Evolutionary conservation across 2,797 vertebrate species (phyloP), one percentile per base, ranked within the genome.

Genomic region (Macrochelys suwanniensis): DNA sequence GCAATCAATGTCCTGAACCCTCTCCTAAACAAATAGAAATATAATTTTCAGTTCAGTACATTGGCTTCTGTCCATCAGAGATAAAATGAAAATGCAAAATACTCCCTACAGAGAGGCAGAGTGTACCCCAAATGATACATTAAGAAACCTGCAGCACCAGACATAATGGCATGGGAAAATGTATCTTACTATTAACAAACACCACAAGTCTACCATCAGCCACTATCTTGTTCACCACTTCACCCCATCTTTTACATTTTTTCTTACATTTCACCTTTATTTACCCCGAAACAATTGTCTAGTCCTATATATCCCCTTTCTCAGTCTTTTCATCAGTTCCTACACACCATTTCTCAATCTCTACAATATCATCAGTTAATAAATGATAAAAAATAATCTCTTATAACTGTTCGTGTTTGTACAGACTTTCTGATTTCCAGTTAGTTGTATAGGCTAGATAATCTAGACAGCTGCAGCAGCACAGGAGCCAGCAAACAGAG

Each of bases 241-340:
- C 71, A 74, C 11, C 25, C 7, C 71, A 74, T 74, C 12, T 19
- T 65, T 65, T 19, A 65, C 16, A 45, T 45, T 49, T 81, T 94
- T 90, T 92, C 90, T 82, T 89, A 90, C 81, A 49, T 95, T 90
- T 91, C 76, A 90, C 81, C 59, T 95, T 89, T 91, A 88, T 89
- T 6, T 1, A 86, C 82, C 89, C 37, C 71, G 56, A 51, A 94
- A 65, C 19, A 59, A 19, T 84, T 93, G 16, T 83, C 94, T n/a
- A 56, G 77, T 84, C 37, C 13, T 93, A 84, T 61, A 37, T 50
- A 91, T 82, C 42, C 17, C 89, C 65, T 80, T 47, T 51, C n/a
- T 57, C 17, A n/a, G 57, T 82, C 68, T 94, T 96, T 89, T 91
- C 94, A 95, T 94, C 96, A 95, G 88, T 91, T 94, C 82, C 84